phyloP scores from a whole-genome alignment of 2,888 invertebrate genomes.

The Helobdella robusta region DNA sequence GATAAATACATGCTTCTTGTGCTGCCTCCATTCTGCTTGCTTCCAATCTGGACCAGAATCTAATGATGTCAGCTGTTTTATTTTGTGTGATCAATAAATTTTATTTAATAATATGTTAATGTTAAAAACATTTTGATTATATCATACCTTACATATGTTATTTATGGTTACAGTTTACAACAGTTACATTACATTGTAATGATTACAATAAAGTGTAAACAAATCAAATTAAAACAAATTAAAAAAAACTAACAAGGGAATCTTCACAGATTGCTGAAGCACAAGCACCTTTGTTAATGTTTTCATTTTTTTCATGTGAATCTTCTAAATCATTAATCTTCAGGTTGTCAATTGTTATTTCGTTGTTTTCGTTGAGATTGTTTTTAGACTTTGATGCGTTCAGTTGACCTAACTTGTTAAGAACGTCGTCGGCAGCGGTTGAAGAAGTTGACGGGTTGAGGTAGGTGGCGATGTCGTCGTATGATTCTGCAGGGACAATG shows the following conservation, averaged over 20 bases:
- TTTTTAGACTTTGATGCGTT: neutral
- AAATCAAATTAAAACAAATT: too few species aligned
- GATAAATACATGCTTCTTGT: conserved; percentile 84
- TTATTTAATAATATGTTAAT: too few species aligned
- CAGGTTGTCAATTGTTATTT: neutral
- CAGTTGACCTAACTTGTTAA: too few species aligned
- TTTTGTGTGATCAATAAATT: too few species aligned
- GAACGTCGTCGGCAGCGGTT: too few species aligned
- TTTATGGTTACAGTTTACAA: neutral
- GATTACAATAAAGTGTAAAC: too few species aligned
- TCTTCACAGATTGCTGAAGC: neutral
- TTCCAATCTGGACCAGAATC: conserved; percentile 35
- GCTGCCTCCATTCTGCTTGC: conserved; percentile 61
- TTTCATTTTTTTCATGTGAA: neutral
- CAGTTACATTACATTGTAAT: too few species aligned
- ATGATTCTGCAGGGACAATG: conserved; percentile 55
- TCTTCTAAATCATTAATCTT: neutral
- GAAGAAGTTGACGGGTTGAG: too few species aligned
- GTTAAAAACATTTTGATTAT: neutral
- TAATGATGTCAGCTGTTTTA: too few species aligned
- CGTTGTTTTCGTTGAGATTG: neutral
- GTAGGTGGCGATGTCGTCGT: conserved; percentile 39
- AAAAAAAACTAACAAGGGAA: neutral
- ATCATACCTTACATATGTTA: neutral
- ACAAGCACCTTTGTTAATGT: neutral